These are phyloP conservation scores for Pyxicephalus adspersus DNA, from an alignment of 2,113 vertebrate species.

Conservation along the genomic window DNA sequence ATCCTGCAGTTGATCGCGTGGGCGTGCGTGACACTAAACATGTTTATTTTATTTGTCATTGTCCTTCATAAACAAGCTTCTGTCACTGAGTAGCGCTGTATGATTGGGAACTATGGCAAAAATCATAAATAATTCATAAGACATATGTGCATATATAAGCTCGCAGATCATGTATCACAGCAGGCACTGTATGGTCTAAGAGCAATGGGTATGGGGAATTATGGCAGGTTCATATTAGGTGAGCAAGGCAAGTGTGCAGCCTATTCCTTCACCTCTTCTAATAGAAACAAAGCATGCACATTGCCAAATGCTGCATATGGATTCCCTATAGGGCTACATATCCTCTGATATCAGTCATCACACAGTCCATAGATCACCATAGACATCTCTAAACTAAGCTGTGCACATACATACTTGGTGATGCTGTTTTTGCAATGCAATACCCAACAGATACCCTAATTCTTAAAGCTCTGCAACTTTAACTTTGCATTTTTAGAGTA, in stretches of 20 bases:
- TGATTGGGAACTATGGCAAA: slow-evolving; percentile 2
- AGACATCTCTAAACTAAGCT: no score
- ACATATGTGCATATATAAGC: not conserved
- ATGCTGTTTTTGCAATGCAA: not conserved
- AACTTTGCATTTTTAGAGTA: not conserved
- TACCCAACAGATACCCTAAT: not conserved
- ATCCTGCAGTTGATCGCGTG: no score
- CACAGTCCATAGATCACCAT: slow-evolving; percentile 12
- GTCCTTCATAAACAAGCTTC: not conserved
- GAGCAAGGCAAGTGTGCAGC: not conserved
- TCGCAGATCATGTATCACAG: not conserved
- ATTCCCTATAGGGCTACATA: not conserved
- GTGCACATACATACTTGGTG: not conserved
- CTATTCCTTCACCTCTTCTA: not conserved
- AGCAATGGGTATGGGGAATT: not conserved
- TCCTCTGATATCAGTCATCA: not conserved
- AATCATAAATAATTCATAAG: slow-evolving; percentile 1
- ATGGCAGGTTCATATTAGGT: not conserved
- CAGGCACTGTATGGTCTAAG: not conserved
- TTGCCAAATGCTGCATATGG: not conserved
- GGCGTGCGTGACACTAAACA: not conserved
- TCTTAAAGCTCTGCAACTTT: not conserved
- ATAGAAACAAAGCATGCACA: not conserved
- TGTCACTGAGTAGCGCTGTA: not conserved
- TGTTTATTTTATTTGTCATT: slow-evolving; percentile 4